Percentiles rank a stretch among this genome's conserved stretches.
Evolutionary conservation across 2,797 vertebrate genomes (phyloP).

Genomic region (Salarias fasciatus): DNA sequence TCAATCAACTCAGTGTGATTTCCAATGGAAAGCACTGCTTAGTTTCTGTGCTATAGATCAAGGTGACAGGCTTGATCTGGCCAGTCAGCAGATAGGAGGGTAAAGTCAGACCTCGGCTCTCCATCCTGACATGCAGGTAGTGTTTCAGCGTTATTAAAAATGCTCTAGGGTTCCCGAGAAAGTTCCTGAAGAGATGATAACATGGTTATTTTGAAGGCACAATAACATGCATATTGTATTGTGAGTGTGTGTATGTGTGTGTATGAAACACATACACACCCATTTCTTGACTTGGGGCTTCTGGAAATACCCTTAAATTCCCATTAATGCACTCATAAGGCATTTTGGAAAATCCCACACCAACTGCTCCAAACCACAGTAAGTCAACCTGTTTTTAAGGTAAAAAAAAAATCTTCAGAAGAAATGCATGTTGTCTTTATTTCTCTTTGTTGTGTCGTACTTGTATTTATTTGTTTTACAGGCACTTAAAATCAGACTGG

Average conservation of each 20-base stretch:
- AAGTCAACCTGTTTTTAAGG: not conserved
- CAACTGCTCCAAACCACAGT: not conserved
- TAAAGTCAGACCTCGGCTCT: not conserved
- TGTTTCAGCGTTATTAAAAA: not conserved
- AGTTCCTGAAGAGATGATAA: not conserved
- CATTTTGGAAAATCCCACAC: conserved; percentile 12
- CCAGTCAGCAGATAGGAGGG: not conserved
- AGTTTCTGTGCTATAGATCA: not conserved
- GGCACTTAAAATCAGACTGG: no score
- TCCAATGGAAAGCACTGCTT: not conserved
- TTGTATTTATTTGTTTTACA: no score
- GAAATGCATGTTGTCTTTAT: no score
- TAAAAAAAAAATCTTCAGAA: no score
- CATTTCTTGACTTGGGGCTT: not conserved
- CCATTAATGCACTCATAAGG: not conserved
- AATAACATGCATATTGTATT: not conserved
- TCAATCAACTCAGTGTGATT: no score
- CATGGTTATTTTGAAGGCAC: not conserved
- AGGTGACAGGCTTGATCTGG: not conserved
- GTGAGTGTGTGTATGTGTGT: not conserved
- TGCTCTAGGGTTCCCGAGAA: conserved; percentile 1
- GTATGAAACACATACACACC: not conserved
- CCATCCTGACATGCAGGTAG: not conserved
- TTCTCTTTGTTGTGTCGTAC: no score
- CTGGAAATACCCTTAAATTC: conserved; percentile 23